These are phyloP conservation scores for Myzus persicae DNA, from an alignment of 1,140 invertebrate genomes.

Conservation along the genomic window DNA sequence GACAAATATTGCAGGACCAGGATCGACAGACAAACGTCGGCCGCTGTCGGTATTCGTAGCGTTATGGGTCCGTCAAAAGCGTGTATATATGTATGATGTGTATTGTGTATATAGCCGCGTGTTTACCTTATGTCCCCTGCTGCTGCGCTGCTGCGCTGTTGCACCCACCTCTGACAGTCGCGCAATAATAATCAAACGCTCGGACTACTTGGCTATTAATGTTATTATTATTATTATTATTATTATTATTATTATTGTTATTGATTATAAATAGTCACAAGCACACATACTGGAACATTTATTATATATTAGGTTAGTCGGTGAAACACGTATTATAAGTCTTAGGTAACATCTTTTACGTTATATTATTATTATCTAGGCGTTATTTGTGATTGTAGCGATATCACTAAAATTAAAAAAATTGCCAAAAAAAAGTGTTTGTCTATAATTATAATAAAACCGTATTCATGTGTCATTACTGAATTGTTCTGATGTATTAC, in stretches of 20 bases:
- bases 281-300: background rate
- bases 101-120: background rate
- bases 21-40: constrained; percentile 45
- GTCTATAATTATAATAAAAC: background rate
- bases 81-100: background rate
- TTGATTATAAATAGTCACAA: background rate
- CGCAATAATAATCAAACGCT: constrained; percentile 33
- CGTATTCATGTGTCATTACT: background rate
- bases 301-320: background rate
- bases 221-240: background rate
- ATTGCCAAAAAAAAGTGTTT: background rate
- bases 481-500: background rate
- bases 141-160: no score
- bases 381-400: background rate
- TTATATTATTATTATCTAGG: background rate
- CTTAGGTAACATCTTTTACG: background rate
- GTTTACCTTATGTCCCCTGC: background rate
- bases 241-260: background rate
- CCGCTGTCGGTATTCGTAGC: background rate
- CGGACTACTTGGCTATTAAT: background rate
- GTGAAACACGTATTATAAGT: background rate
- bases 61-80: background rate
- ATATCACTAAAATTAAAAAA: background rate
- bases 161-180: background rate
- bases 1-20: constrained; percentile 46